phyloP scores from a whole-genome alignment of 2,888 invertebrate genomes.

The Eurytoma adleriae region DNA sequence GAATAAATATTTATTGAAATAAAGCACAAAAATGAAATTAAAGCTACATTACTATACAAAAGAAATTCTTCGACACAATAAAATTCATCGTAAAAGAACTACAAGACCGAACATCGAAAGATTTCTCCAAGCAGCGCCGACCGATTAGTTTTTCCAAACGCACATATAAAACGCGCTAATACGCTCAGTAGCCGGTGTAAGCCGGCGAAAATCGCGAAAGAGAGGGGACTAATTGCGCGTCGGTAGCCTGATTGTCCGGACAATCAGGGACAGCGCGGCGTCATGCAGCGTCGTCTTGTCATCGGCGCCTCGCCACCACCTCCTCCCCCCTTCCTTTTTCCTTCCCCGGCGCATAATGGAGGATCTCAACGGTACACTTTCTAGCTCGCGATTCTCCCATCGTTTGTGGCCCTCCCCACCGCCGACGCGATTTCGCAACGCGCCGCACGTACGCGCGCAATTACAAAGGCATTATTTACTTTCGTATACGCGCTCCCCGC shows the following conservation, averaged over 20 bases:
- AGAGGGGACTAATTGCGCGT: not conserved
- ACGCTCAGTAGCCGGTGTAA: too few species aligned
- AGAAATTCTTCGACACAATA: too few species aligned
- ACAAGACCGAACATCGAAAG: too few species aligned
- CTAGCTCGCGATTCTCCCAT: constrained; percentile 26
- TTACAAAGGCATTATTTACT: constrained; percentile 37
- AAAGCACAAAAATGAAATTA: too few species aligned
- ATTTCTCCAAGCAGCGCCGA: too few species aligned
- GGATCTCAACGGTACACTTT: constrained; percentile 44
- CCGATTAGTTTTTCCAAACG: too few species aligned
- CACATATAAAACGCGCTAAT: too few species aligned
- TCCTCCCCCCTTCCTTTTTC: not conserved
- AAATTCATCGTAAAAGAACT: too few species aligned
- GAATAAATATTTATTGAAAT: too few species aligned
- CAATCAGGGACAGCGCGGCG: constrained; percentile 31
- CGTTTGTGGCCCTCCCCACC: not conserved
- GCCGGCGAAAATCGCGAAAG: not conserved
- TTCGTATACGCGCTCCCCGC: not conserved
- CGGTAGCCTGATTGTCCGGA: constrained; percentile 10
- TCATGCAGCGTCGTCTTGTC: constrained; percentile 35
- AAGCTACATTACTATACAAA: too few species aligned
- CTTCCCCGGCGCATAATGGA: not conserved
- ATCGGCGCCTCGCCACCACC: not conserved
- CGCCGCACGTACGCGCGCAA: constrained; percentile 25
- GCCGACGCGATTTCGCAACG: constrained; percentile 31